Conservation (phyloP, 2,113 vertebrate genomes). For the Oncorhynchus nerka region DNA sequence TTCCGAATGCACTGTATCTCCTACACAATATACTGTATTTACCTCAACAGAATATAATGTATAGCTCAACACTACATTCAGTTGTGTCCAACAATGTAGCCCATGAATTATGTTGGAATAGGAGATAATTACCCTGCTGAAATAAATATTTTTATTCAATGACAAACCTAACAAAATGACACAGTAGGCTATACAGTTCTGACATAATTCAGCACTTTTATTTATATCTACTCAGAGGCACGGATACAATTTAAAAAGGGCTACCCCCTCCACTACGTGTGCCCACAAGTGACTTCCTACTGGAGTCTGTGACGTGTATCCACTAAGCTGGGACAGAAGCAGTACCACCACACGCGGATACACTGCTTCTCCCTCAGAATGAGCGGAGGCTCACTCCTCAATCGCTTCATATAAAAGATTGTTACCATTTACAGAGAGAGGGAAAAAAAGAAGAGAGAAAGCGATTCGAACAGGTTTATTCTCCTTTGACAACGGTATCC, state of each 20-base stretch:
- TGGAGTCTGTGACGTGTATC: conserved; percentile 14
- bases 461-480: conserved; percentile 16
- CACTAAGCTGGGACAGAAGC: conserved; percentile 22
- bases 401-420: conserved; percentile 7
- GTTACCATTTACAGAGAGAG: conserved; percentile 14
- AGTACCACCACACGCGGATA: background rate
- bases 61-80: conserved; percentile 3
- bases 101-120: too few species aligned
- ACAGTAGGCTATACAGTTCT: background rate
- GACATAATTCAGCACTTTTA: conserved; percentile 65
- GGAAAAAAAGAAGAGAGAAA: background rate
- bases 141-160: background rate
- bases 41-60: too few species aligned
- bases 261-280: conserved; percentile 50
- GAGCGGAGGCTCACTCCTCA: conserved; percentile 3
- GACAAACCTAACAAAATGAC: background rate
- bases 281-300: conserved; percentile 49
- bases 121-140: background rate
- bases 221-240: conserved; percentile 72
- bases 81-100: background rate
- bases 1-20: too few species aligned
- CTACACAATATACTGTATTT: too few species aligned
- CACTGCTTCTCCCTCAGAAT: conserved; percentile 25
- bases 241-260: conserved; percentile 66
- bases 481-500: conserved; percentile 37